A percentile compares a stretch with the other conserved stretches of the same genome.
phyloP scores from a whole-genome alignment of 2,113 vertebrate species.

The Myodes glareolus region DNA sequence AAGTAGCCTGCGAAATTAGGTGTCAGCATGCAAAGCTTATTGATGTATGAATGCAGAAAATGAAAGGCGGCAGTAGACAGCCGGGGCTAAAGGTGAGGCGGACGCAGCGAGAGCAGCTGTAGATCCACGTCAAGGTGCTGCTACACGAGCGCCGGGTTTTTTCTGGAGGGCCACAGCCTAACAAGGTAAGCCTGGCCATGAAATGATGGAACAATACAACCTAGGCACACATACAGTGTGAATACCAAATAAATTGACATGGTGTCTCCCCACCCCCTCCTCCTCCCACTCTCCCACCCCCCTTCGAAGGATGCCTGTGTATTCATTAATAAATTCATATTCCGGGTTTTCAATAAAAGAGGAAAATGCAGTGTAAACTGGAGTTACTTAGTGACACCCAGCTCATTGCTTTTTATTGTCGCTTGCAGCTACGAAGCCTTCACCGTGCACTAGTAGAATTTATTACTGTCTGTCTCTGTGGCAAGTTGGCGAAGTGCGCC shows the following conservation, averaged over 20 bases:
- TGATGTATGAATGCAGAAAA: conserved; percentile 99
- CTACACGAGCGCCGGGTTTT: conserved; percentile 90
- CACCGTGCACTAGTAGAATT: conserved; percentile 91
- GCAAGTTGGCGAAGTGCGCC: conserved; percentile 92
- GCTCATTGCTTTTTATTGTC: conserved; percentile 94
- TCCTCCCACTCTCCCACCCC: conserved; percentile 49
- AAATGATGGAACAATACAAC: conserved; percentile 94
- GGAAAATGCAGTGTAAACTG: conserved; percentile 93
- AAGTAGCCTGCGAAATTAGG: conserved; percentile 99
- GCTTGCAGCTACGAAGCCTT: conserved; percentile 91
- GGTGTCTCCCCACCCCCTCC: conserved; percentile 74
- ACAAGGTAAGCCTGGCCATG: conserved; percentile 95
- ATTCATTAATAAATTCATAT: conserved; percentile 98
- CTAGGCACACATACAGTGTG: conserved; percentile 91
- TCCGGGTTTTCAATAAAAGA: conserved; percentile 93
- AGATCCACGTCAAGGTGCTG: conserved; percentile 98
- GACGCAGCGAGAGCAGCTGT: conserved; percentile 96
- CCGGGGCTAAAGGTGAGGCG: conserved; percentile 98
- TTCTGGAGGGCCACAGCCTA: conserved; percentile 94
- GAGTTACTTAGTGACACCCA: conserved; percentile 93
- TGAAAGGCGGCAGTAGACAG: conserved; percentile 99
- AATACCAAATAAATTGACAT: conserved; percentile 95
- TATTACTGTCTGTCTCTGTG: conserved; percentile 93
- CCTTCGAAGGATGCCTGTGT: conserved; percentile 89
- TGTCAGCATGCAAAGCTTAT: conserved; percentile 99